Evolutionary conservation across 2,797 vertebrate species (phyloP).

Genomic region (Enteromius viviparus): DNA sequence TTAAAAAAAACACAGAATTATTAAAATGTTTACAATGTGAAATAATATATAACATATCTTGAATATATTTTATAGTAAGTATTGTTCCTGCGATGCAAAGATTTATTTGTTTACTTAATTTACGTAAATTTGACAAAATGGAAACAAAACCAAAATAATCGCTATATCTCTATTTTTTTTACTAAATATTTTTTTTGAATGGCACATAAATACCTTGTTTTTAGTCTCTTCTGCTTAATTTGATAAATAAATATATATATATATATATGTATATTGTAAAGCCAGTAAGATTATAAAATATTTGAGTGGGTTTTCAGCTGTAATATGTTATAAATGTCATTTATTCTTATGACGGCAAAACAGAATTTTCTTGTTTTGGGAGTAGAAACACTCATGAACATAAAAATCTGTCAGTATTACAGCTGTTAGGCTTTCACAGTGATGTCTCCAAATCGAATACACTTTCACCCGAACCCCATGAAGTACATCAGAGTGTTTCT

Average conservation of each 20-base stretch:
- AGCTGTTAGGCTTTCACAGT: conserved; percentile 1
- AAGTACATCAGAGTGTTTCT: background rate
- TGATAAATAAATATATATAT: background rate
- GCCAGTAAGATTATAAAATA: background rate
- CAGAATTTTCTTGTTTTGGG: background rate
- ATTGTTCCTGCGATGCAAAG: background rate
- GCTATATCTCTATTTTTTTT: background rate
- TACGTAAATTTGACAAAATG: background rate
- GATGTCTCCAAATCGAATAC: background rate
- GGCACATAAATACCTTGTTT: background rate
- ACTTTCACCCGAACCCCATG: background rate
- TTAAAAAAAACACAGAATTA: background rate
- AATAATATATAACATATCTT: background rate
- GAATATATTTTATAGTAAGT: background rate
- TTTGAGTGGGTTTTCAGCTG: background rate
- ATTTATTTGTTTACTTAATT: background rate
- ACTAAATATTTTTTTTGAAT: no score
- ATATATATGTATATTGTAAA: no score
- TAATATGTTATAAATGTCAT: background rate
- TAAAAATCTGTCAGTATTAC: background rate
- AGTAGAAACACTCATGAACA: conserved; percentile 4
- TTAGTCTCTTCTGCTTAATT: background rate
- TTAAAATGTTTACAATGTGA: background rate
- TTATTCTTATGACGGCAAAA: background rate
- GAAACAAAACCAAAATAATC: background rate